A percentile compares a stretch with the other conserved stretches of the same genome.
Evolutionary conservation across 2,113 vertebrate species (phyloP).

Genomic region (Trichechus manatus): DNA sequence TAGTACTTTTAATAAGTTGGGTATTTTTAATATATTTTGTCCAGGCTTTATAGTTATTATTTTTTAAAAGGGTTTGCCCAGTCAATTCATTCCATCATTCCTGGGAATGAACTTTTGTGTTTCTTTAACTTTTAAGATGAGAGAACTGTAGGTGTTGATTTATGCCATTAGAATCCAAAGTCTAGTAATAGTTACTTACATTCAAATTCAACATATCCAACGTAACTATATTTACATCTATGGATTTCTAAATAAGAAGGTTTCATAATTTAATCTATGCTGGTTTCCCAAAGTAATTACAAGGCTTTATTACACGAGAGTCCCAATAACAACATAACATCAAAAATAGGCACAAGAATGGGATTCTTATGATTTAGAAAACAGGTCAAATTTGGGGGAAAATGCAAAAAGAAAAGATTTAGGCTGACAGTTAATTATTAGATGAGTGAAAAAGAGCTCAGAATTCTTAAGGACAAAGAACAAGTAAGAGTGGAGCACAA

Average conservation of each 20-base stretch:
- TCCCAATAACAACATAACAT: conserved; percentile 10
- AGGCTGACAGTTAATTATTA: not conserved
- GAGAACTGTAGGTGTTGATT: not conserved
- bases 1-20: not conserved
- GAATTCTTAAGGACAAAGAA: conserved; percentile 11
- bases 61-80: not conserved
- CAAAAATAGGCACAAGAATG: not conserved
- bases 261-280: not conserved
- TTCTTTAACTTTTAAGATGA: conserved; percentile 10
- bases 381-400: not conserved
- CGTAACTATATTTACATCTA: not conserved
- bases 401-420: conserved; percentile 21
- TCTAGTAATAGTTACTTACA: not conserved
- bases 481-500: not conserved
- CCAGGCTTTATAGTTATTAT: not conserved
- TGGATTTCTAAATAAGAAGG: conserved; percentile 17
- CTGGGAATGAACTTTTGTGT: not conserved
- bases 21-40: conserved; percentile 12
- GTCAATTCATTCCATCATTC: not conserved
- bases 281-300: not conserved
- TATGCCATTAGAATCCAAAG: not conserved
- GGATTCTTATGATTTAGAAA: conserved; percentile 33
- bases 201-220: conserved; percentile 25
- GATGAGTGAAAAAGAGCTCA: not conserved
- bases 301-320: not conserved